Conservation (phyloP, 1,140 invertebrate species). For the Cotesia vestalis region DNA sequence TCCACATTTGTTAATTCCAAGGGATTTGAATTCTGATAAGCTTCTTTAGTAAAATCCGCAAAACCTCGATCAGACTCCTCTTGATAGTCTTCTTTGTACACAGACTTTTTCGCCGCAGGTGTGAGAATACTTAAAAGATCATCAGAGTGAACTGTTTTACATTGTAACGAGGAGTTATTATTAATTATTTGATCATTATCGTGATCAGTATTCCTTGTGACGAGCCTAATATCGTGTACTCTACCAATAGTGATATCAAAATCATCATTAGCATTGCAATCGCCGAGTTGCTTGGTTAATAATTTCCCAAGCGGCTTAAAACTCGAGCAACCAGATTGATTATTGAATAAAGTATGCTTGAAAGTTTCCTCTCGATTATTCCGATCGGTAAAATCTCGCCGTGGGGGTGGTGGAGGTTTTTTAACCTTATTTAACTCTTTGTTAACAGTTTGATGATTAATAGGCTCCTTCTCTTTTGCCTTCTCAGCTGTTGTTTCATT, state of each 20-base stretch:
- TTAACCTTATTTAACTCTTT: conserved; percentile 18
- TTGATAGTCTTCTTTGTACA: conserved; percentile 47
- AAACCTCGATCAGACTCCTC: background rate
- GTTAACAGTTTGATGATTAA: conserved; percentile 8
- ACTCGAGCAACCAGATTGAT: conserved; percentile 39
- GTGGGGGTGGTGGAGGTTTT: conserved; percentile 35
- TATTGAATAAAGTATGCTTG: conserved; percentile 28
- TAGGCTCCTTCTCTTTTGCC: background rate
- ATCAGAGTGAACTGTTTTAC: conserved; percentile 51
- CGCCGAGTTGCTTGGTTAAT: conserved; percentile 39
- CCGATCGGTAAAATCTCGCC: conserved; percentile 30
- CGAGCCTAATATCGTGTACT: conserved; percentile 40
- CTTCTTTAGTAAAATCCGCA: background rate
- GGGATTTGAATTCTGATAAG: background rate
- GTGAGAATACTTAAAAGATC: conserved; percentile 48
- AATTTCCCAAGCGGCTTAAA: conserved; percentile 47
- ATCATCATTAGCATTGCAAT: conserved; percentile 33
- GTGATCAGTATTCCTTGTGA: conserved; percentile 49
- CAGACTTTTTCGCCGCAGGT: conserved; percentile 44
- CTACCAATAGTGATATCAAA: background rate
- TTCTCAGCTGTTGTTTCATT: conserved; percentile 17
- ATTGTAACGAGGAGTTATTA: conserved; percentile 50
- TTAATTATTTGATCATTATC: conserved; percentile 50
- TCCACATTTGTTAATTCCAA: no score
- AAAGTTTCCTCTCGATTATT: conserved; percentile 27